phyloP scores from a whole-genome alignment of 2,113 vertebrate species.

The Astatoreochromis straeleni region DNA sequence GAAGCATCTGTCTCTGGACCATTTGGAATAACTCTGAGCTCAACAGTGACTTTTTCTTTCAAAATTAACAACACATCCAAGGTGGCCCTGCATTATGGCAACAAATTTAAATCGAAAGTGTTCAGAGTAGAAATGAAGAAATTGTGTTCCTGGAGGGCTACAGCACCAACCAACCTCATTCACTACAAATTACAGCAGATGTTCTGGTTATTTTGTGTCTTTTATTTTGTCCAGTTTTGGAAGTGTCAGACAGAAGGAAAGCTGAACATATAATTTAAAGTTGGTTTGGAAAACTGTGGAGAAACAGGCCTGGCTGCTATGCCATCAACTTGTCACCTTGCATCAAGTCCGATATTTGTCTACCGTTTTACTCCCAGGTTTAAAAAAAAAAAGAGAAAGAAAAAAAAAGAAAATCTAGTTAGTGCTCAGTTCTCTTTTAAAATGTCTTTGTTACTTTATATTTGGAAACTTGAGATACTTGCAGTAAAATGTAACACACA shows the following conservation, averaged over 20 bases:
- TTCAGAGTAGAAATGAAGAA: background rate
- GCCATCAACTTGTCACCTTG: background rate
- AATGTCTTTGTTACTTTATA: accelerated
- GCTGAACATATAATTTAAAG: background rate
- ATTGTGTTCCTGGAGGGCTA: background rate
- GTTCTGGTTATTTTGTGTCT: background rate
- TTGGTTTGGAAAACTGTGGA: background rate
- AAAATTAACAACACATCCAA: background rate
- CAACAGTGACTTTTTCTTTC: background rate
- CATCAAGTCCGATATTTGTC: background rate
- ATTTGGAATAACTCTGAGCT: background rate
- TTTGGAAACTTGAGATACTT: background rate
- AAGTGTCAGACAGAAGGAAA: background rate
- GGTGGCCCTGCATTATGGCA: background rate
- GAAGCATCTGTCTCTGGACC: background rate
- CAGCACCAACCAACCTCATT: background rate
- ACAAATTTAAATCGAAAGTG: background rate
- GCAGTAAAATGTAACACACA: background rate
- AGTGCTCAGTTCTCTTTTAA: background rate
- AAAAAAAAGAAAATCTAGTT: background rate
- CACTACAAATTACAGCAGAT: background rate
- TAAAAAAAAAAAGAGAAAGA: accelerated
- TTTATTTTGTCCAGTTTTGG: background rate
- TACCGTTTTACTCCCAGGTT: background rate
- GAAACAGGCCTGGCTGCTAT: background rate